Evolutionary conservation across 2,797 vertebrate species (phyloP), one percentile per base, ranked within the genome.

Genomic region (Chromobotia macracanthus): DNA sequence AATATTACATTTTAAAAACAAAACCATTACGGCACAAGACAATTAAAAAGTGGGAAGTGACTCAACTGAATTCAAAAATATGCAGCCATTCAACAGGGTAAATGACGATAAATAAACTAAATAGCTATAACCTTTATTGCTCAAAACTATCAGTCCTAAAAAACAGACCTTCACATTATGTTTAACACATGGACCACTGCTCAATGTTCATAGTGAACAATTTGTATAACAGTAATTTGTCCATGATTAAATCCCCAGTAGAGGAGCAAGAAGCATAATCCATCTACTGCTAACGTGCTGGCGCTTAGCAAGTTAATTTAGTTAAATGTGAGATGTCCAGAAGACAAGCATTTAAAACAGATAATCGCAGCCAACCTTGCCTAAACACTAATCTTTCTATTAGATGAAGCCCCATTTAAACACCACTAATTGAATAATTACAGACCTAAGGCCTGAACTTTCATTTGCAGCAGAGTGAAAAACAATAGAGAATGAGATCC

Each of bases 301-400:
- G 35, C 35, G n/a, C 9, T 19, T 3, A 7, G n/a, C 19, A 21
- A 56, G 9, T 55, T 16, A 60, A 60, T 60, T 23, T 25, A 60
- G 56, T 28, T 61, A 28, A 23, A 44, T 3, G 61, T 44, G 35
- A 80, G 46, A 23, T 41, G n/a, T 76, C 61, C 72, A 72, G 61
- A 79, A n/a, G 60, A 63, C 23, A 50, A 72, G 75, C 75, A 80
- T 72, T 75, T 82, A 72, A 83, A 60, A 60, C 41, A 70, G 60
- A 73, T 80, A 63, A 84, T 68, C 75, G 69, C 50, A 68, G 73
- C 18, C 61, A 56, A 70, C 72, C 38, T 72, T 67, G 69, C 63
- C 70, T 79, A 75, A 81, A 46, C 69, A 66, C 53, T 28, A 83
- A 70, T 61, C 72, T 51, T 50, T 79, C 77, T 58, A 61, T 56